Evolutionary conservation across 2,113 vertebrate genomes (phyloP).

Genomic region (Okapia johnstoni): DNA sequence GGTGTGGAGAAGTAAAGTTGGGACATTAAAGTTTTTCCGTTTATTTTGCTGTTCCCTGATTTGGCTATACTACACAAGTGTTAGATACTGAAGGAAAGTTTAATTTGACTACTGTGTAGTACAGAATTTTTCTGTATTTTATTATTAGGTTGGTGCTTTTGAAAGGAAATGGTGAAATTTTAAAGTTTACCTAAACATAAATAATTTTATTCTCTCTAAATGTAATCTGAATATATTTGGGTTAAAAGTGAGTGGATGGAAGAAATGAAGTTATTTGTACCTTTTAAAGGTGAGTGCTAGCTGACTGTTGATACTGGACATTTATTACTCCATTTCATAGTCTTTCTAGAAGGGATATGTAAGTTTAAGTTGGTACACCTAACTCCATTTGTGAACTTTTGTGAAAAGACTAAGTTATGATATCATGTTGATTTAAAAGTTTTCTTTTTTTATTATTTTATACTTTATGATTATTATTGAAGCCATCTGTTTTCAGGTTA

Average conservation of each 20-base stretch:
- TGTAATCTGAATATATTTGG: not conserved
- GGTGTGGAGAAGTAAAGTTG: not conserved
- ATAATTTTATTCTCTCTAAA: not conserved
- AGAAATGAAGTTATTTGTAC: not conserved
- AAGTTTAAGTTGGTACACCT: not conserved
- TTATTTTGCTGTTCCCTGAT: not conserved
- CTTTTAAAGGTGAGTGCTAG: not conserved
- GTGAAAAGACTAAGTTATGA: not conserved
- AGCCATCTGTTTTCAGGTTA: not conserved
- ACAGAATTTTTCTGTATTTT: not conserved
- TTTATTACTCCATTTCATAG: not conserved
- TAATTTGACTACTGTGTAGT: not conserved
- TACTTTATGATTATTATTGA: not conserved
- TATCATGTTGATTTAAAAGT: not conserved
- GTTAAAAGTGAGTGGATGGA: not conserved
- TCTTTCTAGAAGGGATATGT: not conserved
- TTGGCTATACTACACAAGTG: not conserved
- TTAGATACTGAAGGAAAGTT: not conserved
- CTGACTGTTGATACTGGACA: not conserved
- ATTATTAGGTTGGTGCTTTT: not conserved
- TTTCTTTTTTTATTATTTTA: not conserved
- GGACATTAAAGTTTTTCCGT: not conserved
- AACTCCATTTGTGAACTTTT: not conserved
- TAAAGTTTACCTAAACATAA: slow-evolving; percentile 18
- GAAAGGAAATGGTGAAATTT: not conserved